Evolutionary conservation across 2,888 invertebrate genomes (phyloP).

Genomic region (Sisyra terminalis): DNA sequence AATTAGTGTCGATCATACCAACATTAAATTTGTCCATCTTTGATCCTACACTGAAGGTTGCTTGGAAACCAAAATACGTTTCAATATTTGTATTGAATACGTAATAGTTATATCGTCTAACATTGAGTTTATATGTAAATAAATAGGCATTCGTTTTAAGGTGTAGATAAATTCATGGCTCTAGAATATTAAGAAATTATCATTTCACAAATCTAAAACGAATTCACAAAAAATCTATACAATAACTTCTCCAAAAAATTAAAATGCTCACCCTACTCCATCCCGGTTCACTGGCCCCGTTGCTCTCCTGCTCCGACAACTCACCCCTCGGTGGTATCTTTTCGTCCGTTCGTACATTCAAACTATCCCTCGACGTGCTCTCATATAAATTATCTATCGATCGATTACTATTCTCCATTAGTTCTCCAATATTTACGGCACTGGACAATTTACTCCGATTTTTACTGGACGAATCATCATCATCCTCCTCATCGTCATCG

Average conservation of each 20-base stretch:
- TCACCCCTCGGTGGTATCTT: conserved; percentile 78
- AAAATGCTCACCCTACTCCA: conserved; percentile 48
- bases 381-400: conserved; percentile 16
- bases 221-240: not conserved
- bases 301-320: conserved; percentile 73
- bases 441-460: conserved; percentile 11
- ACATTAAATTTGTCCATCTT: no score
- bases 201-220: conserved; percentile 4
- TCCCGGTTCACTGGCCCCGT: conserved; percentile 61
- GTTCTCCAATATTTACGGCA: conserved; percentile 23
- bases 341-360: conserved; percentile 72
- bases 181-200: no score
- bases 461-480: conserved; percentile 1
- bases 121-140: no score
- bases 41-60: no score
- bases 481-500: conserved; percentile 12
- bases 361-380: conserved; percentile 25
- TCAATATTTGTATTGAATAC: no score
- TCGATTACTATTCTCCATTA: conserved; percentile 21
- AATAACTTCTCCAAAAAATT: not conserved
- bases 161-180: no score
- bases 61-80: no score
- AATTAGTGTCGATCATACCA: no score
- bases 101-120: no score
- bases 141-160: no score